These are phyloP conservation scores for Danaus chrysippus DNA, from an alignment of 2,888 invertebrate genomes.

Conservation along the genomic window DNA sequence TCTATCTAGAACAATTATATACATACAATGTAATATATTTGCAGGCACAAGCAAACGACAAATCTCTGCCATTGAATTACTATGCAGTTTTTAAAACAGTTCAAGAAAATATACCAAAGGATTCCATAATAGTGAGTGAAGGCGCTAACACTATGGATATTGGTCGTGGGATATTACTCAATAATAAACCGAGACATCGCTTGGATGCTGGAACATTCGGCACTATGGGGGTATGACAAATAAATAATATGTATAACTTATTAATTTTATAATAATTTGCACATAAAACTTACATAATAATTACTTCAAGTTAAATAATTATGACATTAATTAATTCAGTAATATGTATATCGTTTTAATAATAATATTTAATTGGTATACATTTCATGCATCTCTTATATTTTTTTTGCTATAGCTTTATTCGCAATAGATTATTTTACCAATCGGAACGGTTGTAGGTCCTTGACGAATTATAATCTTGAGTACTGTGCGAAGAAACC, in stretches of 20 bases:
- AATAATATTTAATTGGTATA: too few relatives aligned
- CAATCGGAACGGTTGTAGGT: too few relatives aligned
- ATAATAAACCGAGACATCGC: conserved; percentile 90
- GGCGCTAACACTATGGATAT: conserved; percentile 99
- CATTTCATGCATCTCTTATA: too few relatives aligned
- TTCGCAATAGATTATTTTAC: too few relatives aligned
- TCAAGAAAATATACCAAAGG: conserved; percentile 85
- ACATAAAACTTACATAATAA: background rate
- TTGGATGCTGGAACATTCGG: conserved; percentile 98
- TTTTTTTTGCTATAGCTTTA: too few relatives aligned
- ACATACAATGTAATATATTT: conserved; percentile 15
- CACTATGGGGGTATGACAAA: conserved; percentile 89
- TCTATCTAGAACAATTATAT: background rate
- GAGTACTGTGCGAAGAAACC: too few relatives aligned
- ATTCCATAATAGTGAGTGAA: conserved; percentile 96
- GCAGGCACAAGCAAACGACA: conserved; percentile 80
- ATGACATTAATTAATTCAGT: too few relatives aligned
- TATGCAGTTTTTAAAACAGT: conserved; percentile 94
- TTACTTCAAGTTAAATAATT: background rate
- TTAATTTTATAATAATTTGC: too few relatives aligned
- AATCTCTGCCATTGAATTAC: conserved; percentile 91
- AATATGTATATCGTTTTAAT: too few relatives aligned
- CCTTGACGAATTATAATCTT: too few relatives aligned
- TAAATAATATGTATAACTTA: background rate
- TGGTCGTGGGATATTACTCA: conserved; percentile 92